These are phyloP conservation scores for Mobula hypostoma DNA, from an alignment of 2,113 vertebrate genomes.

Conservation along the genomic window DNA sequence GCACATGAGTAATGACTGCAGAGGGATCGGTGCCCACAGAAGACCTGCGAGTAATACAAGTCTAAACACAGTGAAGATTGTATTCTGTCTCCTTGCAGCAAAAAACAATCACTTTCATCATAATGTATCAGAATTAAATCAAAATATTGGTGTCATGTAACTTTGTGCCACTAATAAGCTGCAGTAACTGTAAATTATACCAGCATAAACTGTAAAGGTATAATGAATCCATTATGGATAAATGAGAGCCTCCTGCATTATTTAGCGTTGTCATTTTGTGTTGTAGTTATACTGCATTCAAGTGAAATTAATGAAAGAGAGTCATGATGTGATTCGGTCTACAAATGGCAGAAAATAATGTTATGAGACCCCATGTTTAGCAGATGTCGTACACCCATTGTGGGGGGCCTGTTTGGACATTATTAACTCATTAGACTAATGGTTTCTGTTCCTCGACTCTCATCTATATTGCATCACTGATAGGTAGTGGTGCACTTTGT, in stretches of 20 bases:
- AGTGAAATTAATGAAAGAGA: constrained; percentile 14
- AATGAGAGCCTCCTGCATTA: constrained; percentile 3
- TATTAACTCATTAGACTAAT: constrained; percentile 10
- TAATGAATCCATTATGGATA: constrained; percentile 25
- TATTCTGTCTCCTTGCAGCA: not conserved
- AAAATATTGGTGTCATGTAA: not conserved
- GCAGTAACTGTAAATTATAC: constrained; percentile 14
- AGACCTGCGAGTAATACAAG: not conserved
- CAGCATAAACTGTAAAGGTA: not conserved
- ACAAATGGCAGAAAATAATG: constrained; percentile 1
- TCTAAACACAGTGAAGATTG: not conserved
- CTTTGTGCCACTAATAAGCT: constrained; percentile 19
- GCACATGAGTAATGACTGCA: not conserved
- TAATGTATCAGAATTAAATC: not conserved
- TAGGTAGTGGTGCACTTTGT: not conserved
- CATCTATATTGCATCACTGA: not conserved
- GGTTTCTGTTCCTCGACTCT: not conserved
- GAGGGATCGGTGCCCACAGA: not conserved
- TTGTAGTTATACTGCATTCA: not conserved
- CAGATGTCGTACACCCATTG: not conserved
- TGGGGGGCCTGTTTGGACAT: not conserved
- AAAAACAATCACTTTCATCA: not conserved
- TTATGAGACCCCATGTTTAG: not conserved
- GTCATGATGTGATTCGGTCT: not conserved
- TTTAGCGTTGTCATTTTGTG: constrained; percentile 3